Evolutionary conservation across 2,888 invertebrate species (phyloP).

Genomic region (Nipponacmea schrenckii): DNA sequence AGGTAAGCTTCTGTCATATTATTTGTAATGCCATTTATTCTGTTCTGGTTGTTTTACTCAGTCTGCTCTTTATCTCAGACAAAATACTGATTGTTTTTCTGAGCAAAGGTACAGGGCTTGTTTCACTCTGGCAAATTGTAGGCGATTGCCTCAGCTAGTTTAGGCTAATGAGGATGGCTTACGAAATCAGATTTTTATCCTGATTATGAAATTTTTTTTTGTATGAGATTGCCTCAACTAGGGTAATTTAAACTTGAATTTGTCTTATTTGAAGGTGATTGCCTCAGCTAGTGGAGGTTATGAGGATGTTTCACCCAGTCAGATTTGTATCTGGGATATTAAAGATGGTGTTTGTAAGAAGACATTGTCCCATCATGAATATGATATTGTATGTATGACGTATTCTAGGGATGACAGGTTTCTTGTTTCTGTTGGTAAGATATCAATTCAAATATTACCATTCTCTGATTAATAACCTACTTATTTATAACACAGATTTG

Average conservation of each 20-base stretch:
- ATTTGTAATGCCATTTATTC: too few species aligned
- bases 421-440: constrained; percentile 63
- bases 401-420: constrained; percentile 65
- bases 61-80: too few species aligned
- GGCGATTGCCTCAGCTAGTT: constrained; percentile 64
- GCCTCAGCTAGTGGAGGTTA: constrained; percentile 63
- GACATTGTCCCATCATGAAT: constrained; percentile 57
- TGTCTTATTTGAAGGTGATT: constrained; percentile 49
- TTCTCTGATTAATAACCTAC: too few species aligned
- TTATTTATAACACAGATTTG: too few species aligned
- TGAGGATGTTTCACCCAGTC: constrained; percentile 50
- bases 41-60: too few species aligned
- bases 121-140: too few species aligned
- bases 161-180: constrained; percentile 50
- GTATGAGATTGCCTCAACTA: too few species aligned
- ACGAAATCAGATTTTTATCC: constrained; percentile 52
- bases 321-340: constrained; percentile 65
- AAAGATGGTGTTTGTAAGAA: constrained; percentile 51
- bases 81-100: too few species aligned
- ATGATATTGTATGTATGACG: constrained; percentile 58
- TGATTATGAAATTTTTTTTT: too few species aligned
- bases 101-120: too few species aligned
- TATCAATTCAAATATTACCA: constrained; percentile 20
- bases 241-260: too few species aligned
- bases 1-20: constrained; percentile 43